A percentile compares a stretch with the other conserved stretches of the same genome.
These are phyloP conservation scores for Muraenolepis orangiensis DNA, from an alignment of 2,797 vertebrate species.

Conservation along the genomic window DNA sequence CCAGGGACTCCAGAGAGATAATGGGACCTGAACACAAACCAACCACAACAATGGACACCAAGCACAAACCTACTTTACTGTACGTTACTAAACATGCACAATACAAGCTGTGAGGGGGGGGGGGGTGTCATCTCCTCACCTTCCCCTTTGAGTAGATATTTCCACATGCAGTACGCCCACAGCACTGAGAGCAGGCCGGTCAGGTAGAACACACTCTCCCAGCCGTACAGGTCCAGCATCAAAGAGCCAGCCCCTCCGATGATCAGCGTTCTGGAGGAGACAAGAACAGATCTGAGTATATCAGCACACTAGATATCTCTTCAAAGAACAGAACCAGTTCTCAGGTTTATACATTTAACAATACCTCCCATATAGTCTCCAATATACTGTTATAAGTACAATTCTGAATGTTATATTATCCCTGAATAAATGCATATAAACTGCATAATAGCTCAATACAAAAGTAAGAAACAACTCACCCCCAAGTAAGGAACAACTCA, in stretches of 20 bases:
- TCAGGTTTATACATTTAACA: too few species aligned
- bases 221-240: constrained; percentile 88
- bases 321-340: too few species aligned
- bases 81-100: too few species aligned
- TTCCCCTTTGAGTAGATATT: constrained; percentile 84
- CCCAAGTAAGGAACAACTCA: constrained; percentile 54
- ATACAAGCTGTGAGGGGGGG: background rate
- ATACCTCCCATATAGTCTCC: too few species aligned
- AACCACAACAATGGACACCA: background rate
- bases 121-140: constrained; percentile 56
- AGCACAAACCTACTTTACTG: background rate
- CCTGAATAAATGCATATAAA: background rate
- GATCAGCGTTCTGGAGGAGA: constrained; percentile 79
- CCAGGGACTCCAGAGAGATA: constrained; percentile 80
- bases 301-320: too few species aligned
- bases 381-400: background rate
- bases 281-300: background rate
- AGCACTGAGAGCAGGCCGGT: constrained; percentile 86
- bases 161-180: constrained; percentile 93
- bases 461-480: too few species aligned
- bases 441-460: too few species aligned
- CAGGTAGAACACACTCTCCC: constrained; percentile 93
- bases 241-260: constrained; percentile 88
- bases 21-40: constrained; percentile 76
- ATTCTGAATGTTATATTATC: background rate